Evolutionary conservation across 2,113 vertebrate genomes (phyloP).

Genomic region (Aviceda subcristata): DNA sequence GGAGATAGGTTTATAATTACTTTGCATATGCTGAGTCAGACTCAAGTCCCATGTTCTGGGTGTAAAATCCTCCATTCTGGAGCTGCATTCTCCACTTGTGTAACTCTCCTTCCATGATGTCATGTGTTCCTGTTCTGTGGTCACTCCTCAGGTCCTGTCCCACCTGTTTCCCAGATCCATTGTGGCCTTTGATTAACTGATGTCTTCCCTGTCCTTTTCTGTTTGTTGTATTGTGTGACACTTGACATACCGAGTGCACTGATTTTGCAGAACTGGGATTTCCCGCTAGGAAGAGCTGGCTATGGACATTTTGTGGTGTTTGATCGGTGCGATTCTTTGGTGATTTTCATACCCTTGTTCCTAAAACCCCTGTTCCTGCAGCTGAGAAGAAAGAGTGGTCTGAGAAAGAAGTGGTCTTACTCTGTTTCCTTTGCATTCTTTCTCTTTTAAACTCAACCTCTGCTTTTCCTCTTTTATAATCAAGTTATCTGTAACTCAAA

Average conservation of each 20-base stretch:
- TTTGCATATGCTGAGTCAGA: not conserved
- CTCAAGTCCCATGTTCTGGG: not conserved
- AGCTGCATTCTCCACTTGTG: not conserved
- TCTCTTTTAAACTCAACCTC: not conserved
- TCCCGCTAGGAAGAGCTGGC: not conserved
- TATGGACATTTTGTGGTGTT: not conserved
- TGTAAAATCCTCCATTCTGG: not conserved
- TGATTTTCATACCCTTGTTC: not conserved
- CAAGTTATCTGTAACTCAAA: not conserved
- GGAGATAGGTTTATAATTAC: not conserved
- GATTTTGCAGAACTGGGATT: not conserved
- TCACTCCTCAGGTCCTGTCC: not conserved
- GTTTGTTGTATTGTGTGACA: not conserved
- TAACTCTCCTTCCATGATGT: not conserved
- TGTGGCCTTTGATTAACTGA: not conserved
- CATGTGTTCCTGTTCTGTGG: not conserved
- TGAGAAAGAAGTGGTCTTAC: not conserved
- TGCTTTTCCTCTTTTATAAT: not conserved
- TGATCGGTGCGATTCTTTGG: not conserved
- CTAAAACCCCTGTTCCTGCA: not conserved
- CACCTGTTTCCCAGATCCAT: not conserved
- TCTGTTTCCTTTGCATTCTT: not conserved
- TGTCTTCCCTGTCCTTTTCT: not conserved
- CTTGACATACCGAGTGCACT: rapidly evolving
- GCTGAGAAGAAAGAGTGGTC: not conserved